Conservation (phyloP, 1,140 invertebrate genomes). For the Oryzaephilus surinamensis region DNA sequence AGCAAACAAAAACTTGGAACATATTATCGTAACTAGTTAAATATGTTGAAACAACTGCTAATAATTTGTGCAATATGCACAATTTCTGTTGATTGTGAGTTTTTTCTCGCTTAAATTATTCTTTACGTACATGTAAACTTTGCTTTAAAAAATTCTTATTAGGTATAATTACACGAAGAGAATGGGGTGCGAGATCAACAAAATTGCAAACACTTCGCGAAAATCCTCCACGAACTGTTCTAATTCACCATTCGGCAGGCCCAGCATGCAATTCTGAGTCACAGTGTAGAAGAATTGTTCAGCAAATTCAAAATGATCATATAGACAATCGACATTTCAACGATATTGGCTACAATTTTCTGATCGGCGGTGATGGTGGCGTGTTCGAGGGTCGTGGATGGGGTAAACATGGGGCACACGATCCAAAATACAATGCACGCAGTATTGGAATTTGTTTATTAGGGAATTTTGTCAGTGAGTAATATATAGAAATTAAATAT, state of each 20-base stretch:
- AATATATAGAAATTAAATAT: no score
- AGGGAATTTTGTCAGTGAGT: constrained; percentile 49
- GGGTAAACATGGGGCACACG: constrained; percentile 56
- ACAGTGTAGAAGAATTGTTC: constrained; percentile 41
- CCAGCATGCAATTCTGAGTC: constrained; percentile 44
- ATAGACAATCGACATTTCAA: constrained; percentile 46
- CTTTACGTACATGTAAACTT: no score
- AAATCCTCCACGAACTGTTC: constrained; percentile 54
- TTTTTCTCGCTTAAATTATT: no score
- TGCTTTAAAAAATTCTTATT: no score
- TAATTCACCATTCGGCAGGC: constrained; percentile 60
- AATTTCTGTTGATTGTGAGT: no score
- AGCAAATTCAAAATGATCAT: constrained; percentile 44
- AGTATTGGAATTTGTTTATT: constrained; percentile 65
- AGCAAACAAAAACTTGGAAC: no score
- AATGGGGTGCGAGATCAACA: constrained; percentile 51
- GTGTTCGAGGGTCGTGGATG: constrained; percentile 66
- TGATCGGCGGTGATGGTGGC: constrained; percentile 61
- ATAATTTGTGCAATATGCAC: no score
- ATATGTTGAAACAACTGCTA: no score
- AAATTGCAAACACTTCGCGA: constrained; percentile 34
- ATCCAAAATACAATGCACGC: constrained; percentile 50
- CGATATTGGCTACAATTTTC: constrained; percentile 64
- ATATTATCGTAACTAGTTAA: no score
- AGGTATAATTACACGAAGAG: constrained; percentile 41